These are phyloP conservation scores for Aphrophora alni DNA, from an alignment of 2,888 invertebrate species.

Conservation along the genomic window DNA sequence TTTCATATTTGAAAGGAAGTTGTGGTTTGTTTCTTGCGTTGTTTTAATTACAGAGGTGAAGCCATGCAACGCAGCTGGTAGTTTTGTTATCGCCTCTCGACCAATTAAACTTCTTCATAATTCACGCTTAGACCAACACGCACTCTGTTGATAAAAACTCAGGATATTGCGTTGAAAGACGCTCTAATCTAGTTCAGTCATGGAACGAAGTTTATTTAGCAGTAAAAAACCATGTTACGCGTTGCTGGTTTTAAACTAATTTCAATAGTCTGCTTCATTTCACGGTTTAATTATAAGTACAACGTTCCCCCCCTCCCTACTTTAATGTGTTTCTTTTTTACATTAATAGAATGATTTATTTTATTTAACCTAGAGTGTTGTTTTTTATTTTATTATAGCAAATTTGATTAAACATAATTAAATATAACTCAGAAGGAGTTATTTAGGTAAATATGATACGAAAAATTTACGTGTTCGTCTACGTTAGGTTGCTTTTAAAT, in stretches of 20 bases:
- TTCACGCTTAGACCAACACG: constrained; percentile 4
- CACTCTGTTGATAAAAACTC: not conserved
- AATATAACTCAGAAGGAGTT: too few relatives aligned
- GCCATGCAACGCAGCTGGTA: not conserved
- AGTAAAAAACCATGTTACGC: not conserved
- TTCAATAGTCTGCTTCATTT: not conserved
- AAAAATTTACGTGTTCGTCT: too few relatives aligned
- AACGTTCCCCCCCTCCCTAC: too few relatives aligned
- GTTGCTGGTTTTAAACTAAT: not conserved
- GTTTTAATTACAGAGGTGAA: not conserved
- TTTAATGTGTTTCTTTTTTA: too few relatives aligned
- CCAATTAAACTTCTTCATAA: constrained; percentile 3
- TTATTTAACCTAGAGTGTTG: too few relatives aligned
- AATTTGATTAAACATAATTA: too few relatives aligned
- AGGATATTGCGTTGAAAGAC: not conserved
- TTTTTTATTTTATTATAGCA: too few relatives aligned
- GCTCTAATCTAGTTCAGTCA: not conserved
- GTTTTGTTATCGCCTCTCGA: constrained; percentile 3
- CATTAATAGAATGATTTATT: too few relatives aligned
- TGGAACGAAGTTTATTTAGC: not conserved
- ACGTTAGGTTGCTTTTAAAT: too few relatives aligned
- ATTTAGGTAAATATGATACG: too few relatives aligned
- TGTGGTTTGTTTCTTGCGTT: not conserved
- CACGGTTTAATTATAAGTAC: not conserved
- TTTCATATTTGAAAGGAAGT: not conserved